These are phyloP conservation scores for Stenodema calcarata DNA, from an alignment of 2,888 invertebrate genomes.

Conservation along the genomic window DNA sequence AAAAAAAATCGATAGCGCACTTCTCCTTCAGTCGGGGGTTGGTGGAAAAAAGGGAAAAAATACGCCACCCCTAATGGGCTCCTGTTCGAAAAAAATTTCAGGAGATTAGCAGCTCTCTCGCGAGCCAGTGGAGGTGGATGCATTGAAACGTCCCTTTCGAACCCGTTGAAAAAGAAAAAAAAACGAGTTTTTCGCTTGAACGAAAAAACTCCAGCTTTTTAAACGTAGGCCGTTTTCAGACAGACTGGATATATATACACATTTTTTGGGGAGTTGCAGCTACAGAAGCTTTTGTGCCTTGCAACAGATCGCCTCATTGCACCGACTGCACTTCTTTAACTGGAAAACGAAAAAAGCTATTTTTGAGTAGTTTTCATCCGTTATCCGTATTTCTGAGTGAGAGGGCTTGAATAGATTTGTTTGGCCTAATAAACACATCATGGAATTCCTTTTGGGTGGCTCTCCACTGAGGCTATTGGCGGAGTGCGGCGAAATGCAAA, in stretches of 20 bases:
- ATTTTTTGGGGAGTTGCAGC: not conserved
- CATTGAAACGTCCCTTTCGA: constrained; percentile 20
- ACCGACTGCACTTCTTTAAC: not conserved
- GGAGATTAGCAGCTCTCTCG: constrained; percentile 20
- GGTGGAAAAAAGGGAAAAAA: not conserved
- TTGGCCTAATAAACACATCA: not conserved
- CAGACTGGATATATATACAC: constrained; percentile 13
- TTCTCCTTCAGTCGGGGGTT: constrained; percentile 14
- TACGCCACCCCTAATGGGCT: constrained; percentile 4
- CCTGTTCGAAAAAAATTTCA: not conserved
- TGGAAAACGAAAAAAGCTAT: not conserved
- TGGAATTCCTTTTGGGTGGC: not conserved
- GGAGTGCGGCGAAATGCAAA: not conserved
- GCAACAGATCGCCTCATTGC: constrained; percentile 14
- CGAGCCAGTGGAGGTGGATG: not conserved
- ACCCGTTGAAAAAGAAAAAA: not conserved
- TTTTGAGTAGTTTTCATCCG: not conserved
- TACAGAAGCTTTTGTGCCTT: not conserved
- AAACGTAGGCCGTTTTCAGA: constrained; percentile 19
- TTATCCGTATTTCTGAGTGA: not conserved
- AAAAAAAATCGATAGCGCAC: constrained; percentile 46
- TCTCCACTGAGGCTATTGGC: not conserved
- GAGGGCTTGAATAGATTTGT: not conserved
- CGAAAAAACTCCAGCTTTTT: constrained; percentile 1
- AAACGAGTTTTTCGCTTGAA: not conserved